These are phyloP conservation scores for Nesogale talazaci DNA, from an alignment of 2,113 vertebrate species.

Conservation along the genomic window DNA sequence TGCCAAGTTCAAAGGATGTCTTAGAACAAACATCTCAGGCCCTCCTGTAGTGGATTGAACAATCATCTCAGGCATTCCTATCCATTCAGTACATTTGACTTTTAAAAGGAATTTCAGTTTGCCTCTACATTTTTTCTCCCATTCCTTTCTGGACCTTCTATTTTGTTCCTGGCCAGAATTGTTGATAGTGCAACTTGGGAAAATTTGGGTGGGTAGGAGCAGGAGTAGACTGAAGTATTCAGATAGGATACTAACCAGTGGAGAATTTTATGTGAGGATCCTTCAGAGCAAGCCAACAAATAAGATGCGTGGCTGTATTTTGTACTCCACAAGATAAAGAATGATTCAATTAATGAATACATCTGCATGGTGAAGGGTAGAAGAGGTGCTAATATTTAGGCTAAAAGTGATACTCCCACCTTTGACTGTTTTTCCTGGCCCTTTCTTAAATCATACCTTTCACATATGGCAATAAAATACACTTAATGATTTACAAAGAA, in stretches of 20 bases:
- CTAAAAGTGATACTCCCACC: slow-evolving; percentile 3
- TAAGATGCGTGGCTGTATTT: background rate
- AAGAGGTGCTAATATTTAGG: background rate
- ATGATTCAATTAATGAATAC: slow-evolving; percentile 52
- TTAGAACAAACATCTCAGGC: background rate
- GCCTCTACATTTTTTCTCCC: background rate
- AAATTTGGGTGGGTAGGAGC: background rate
- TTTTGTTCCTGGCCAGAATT: background rate
- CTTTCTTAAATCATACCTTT: slow-evolving; percentile 8
- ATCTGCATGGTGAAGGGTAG: background rate
- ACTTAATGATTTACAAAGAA: slow-evolving; percentile 39
- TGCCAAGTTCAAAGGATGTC: background rate
- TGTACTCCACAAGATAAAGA: background rate
- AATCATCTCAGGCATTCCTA: background rate
- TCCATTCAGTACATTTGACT: background rate
- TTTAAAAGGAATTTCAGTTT: background rate
- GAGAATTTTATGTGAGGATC: background rate
- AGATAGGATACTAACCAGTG: background rate
- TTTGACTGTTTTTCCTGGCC: slow-evolving; percentile 4
- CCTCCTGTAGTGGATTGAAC: background rate
- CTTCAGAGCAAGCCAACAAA: background rate
- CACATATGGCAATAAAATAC: background rate
- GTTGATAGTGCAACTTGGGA: background rate
- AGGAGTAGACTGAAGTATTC: background rate
- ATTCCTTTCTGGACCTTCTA: background rate